These are phyloP conservation scores for Coelopa pilipes DNA, from an alignment of 2,888 invertebrate genomes.

Conservation along the genomic window DNA sequence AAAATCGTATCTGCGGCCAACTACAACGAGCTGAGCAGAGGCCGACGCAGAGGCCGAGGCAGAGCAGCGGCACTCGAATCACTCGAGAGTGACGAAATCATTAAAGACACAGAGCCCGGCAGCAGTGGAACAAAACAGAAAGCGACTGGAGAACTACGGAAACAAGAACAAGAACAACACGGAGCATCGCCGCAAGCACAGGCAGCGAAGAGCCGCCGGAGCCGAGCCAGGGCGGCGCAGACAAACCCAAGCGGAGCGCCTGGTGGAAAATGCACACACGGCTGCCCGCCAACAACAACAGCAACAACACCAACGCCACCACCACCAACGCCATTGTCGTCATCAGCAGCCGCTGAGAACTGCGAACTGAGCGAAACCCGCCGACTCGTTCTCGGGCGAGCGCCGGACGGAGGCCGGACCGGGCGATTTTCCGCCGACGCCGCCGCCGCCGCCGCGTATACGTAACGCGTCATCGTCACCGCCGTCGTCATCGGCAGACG, in stretches of 20 bases:
- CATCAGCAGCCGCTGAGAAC: too few species aligned
- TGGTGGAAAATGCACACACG: conserved; percentile 1
- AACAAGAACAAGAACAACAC: conserved; percentile 37
- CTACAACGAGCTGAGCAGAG: neutral
- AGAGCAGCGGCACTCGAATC: conserved; percentile 49
- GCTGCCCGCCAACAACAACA: conserved; percentile 19
- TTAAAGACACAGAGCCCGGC: conserved; percentile 27
- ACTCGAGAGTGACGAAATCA: conserved; percentile 53
- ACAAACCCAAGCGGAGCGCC: neutral
- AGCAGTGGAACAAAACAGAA: conserved; percentile 8
- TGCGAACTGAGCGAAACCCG: too few species aligned
- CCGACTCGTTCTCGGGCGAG: neutral
- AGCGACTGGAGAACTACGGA: neutral
- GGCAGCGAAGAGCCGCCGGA: neutral
- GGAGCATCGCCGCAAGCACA: neutral
- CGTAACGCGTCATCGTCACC: conserved; percentile 34
- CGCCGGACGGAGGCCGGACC: neutral
- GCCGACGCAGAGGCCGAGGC: neutral
- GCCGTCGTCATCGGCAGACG: neutral
- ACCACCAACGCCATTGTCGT: too few species aligned
- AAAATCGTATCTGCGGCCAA: conserved; percentile 6
- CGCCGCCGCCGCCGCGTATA: conserved; percentile 28
- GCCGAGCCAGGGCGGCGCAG: neutral
- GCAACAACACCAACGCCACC: neutral
- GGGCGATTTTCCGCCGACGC: neutral